Base-by-base conservation (phyloP, 2,797 vertebrate species). In the Gallinago nigripennis region DNA sequence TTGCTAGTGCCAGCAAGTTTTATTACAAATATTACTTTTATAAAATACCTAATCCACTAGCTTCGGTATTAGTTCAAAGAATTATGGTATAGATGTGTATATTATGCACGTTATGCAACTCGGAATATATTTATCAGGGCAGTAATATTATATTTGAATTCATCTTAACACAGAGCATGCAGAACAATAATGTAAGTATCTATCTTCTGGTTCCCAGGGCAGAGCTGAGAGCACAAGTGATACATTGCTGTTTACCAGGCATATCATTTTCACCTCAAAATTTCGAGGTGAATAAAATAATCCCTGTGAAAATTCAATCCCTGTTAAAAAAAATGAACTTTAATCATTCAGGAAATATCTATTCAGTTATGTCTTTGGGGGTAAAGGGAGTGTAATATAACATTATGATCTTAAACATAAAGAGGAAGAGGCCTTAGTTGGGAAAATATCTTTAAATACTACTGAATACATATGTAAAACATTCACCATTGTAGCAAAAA, bases 21-120 rank as follows among this genome's bases (percentile, higher is more conserved):
- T 94, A 87, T 76, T 95, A 86, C 37, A 69, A 80, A 85, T 82
- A 70, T 48, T 94, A 56, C 88, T 92, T 97, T 91, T 98, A 96
- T 92, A 92, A 87, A 95, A 95, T 48, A 86, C 64, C 83, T 75
- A 94, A 92, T 91, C 48, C 50, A 60, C 82, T 77, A 80, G 51
- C 58, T 92, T 90, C 9, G 4, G 56, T 81, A 83, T 86, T 77
- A 90, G 45, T 86, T 91, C 83, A 86, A 95, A 93, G 60, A 88
- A 80, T 86, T 92, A 96, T 92, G 65, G 92, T 90, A 93, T 54
- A 85, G 75, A 92, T 85, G 82, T 94, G 58, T 82, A 50, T 94
- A 87, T 96, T 88, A 92, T 89, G 90, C 72, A 78, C 9, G 12
- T 94, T 95, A 96, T 92, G 71, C 60, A 88, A 91, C 72, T 96